These are phyloP conservation scores for Enteromius afrohamiltoni DNA, from an alignment of 2,797 vertebrate genomes.

Conservation along the genomic window DNA sequence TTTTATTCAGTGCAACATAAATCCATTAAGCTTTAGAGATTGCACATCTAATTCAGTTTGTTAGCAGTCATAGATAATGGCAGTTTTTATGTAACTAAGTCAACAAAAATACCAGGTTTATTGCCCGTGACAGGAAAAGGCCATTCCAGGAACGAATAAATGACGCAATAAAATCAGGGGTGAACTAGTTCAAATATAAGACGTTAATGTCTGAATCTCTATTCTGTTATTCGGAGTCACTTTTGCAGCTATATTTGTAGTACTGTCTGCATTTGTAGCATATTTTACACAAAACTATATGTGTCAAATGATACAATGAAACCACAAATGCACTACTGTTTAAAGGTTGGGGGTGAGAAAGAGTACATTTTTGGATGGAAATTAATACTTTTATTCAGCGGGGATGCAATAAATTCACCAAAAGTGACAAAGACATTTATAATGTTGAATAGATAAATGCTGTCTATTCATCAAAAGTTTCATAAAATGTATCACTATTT, in stretches of 20 bases:
- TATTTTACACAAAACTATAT: neutral
- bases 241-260: neutral
- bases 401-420: neutral
- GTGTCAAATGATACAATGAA: neutral
- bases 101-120: slow-evolving; percentile 4
- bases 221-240: neutral
- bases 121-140: neutral
- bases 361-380: neutral
- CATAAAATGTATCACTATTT: neutral
- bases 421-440: neutral
- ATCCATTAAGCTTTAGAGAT: neutral
- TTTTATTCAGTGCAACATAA: neutral
- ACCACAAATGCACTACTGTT: neutral
- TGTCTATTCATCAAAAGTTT: neutral
- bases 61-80: neutral
- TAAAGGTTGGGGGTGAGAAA: neutral
- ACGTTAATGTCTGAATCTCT: neutral
- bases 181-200: neutral
- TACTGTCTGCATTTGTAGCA: neutral
- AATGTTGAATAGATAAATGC: neutral
- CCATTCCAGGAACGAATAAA: neutral
- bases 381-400: neutral
- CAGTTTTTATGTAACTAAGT: neutral
- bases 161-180: neutral
- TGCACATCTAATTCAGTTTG: neutral